Evolutionary conservation across 2,113 vertebrate species (phyloP), one percentile per base, ranked within the genome.

Genomic region (Chelonoidis abingdonii): DNA sequence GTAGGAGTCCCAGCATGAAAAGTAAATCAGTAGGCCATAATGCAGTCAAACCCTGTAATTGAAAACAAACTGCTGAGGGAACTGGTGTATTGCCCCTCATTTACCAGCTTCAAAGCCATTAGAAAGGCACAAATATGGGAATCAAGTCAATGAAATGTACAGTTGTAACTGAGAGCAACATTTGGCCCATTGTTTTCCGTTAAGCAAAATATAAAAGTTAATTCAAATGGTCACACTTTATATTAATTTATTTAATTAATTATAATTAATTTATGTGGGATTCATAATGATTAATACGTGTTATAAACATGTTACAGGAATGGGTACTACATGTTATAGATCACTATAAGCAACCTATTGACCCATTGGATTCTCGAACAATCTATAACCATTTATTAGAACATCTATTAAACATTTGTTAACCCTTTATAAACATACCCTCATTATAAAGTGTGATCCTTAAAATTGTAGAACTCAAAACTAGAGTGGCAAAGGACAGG

Each of bases 101-200:
- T 83, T 95, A n/a, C 65, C 62, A 93, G 41, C 65, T 89, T 95
- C 85, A 93, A 90, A 95, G 94, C 59, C 22, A 29, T 56, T 84
- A 78, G 82, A 31, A 96, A 96, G 10, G 53, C 80, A 84, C 84
- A 83, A 47, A 56, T 53, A 75, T 21, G 50, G 44, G 41, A 88
- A 80, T 79, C 49, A 95, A 85, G 59, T 8, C 89, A 93, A 83
- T 6, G 35, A 78, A 17, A 3, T 84, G 10, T 22, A 83, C 59
- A 65, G 69, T 80, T 6, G 5, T 6, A 10, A 76, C 83, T 53
- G 56, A 85, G 10, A 38, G 14, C 85, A 69, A 22, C 80, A 80
- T n/a, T 59, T 27, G 3, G 8, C 76, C 52, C 56, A 69, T 72
- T 27, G 1, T 25, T 78, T 57, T 38, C 8, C 52, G 65, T 41